A percentile compares a stretch with the other conserved stretches of the same genome.
phyloP scores from a whole-genome alignment of 2,797 vertebrate genomes.

The Manis pentadactyla region DNA sequence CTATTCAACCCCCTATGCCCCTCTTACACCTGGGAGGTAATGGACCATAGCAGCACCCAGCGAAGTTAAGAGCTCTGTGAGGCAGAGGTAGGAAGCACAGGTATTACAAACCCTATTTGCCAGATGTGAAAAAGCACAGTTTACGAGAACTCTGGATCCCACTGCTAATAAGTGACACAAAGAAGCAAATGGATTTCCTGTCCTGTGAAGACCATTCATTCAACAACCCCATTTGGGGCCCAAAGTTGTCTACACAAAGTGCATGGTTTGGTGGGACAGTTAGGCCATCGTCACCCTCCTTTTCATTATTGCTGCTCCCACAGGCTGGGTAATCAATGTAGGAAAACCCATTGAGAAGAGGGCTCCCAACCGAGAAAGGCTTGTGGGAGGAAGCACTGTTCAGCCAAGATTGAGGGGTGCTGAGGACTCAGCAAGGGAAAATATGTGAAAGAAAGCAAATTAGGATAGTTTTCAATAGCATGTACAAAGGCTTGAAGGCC shows the following conservation, averaged over 20 bases:
- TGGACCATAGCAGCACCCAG: not conserved
- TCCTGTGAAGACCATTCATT: not conserved
- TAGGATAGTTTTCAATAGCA: not conserved
- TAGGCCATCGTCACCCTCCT: not conserved
- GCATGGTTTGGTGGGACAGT: not conserved
- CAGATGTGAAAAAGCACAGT: not conserved
- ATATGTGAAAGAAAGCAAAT: not conserved
- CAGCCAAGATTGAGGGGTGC: not conserved
- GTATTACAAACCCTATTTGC: not conserved
- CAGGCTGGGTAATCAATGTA: not conserved
- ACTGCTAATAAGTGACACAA: not conserved
- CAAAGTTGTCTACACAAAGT: too few relatives aligned
- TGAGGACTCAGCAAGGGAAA: not conserved
- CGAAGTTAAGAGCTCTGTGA: not conserved
- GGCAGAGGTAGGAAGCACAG: not conserved
- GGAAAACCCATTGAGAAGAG: not conserved
- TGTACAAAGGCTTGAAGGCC: not conserved
- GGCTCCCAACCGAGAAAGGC: not conserved
- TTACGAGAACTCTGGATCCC: not conserved
- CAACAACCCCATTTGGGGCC: not conserved
- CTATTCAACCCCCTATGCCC: not conserved
- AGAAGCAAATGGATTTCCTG: not conserved
- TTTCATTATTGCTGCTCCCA: not conserved
- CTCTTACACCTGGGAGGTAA: not conserved
- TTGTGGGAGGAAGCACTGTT: not conserved